A percentile compares a stretch with the other conserved stretches of the same genome.
Conservation (phyloP, 2,888 invertebrate genomes). For the Agrochola macilenta region DNA sequence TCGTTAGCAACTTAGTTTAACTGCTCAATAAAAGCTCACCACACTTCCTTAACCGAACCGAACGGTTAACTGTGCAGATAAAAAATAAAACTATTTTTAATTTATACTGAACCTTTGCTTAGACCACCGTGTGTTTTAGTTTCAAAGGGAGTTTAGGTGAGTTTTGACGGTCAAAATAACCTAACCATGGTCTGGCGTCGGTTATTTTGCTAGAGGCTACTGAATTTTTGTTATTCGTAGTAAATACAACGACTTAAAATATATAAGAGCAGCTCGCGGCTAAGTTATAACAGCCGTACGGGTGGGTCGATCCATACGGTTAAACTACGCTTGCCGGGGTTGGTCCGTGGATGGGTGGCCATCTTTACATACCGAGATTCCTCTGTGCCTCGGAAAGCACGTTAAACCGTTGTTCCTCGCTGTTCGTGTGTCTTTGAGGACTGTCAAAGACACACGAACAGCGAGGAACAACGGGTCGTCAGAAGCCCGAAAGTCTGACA, state of each 20-base stretch:
- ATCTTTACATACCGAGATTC: too few relatives aligned
- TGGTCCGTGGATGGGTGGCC: too few relatives aligned
- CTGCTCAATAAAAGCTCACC: slow-evolving; percentile 70
- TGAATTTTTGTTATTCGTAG: slow-evolving; percentile 3
- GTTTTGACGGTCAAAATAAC: slow-evolving; percentile 21
- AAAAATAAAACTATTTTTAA: slow-evolving; percentile 66
- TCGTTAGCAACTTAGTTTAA: slow-evolving; percentile 71
- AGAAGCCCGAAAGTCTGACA: too few relatives aligned
- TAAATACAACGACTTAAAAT: neutral
- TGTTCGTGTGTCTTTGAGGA: too few relatives aligned
- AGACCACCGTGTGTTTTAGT: slow-evolving; percentile 57
- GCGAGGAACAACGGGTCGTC: too few relatives aligned
- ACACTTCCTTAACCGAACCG: slow-evolving; percentile 64
- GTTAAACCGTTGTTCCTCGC: too few relatives aligned
- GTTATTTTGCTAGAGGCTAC: neutral
- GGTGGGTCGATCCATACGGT: too few relatives aligned
- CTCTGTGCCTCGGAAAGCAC: too few relatives aligned
- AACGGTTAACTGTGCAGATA: slow-evolving; percentile 56
- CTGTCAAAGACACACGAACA: too few relatives aligned
- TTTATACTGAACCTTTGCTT: slow-evolving; percentile 45
- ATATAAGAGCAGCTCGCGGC: too few relatives aligned
- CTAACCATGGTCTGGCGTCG: neutral
- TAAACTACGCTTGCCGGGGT: too few relatives aligned
- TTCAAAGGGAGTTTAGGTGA: slow-evolving; percentile 15
- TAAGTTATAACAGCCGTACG: too few relatives aligned